Evolutionary conservation across 2,113 vertebrate genomes (phyloP).

Genomic region (Boulengeromyrus knoepffleri): DNA sequence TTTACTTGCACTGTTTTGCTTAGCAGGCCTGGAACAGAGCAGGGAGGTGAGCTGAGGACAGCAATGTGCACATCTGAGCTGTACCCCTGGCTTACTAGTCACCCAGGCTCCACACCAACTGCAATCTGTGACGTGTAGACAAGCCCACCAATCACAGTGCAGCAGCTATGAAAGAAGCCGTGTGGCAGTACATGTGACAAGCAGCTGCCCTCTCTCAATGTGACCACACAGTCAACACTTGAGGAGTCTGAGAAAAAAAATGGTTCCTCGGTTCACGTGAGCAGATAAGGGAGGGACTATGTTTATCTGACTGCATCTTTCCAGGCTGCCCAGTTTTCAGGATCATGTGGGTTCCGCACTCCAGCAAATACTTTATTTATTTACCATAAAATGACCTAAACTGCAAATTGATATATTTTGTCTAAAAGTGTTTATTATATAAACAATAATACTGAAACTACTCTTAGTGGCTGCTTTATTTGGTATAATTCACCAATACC

Average conservation of each 20-base stretch:
- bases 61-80: background rate
- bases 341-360: background rate
- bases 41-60: background rate
- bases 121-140: background rate
- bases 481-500: background rate
- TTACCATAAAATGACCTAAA: background rate
- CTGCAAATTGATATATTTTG: background rate
- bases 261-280: background rate
- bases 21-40: background rate
- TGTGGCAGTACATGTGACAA: conserved; percentile 28
- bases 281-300: background rate
- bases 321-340: background rate
- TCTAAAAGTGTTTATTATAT: background rate
- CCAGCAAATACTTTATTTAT: background rate
- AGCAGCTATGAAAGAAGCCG: background rate
- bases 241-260: background rate
- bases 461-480: background rate
- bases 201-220: background rate
- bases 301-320: background rate
- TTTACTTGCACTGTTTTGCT: conserved; percentile 1
- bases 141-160: conserved; percentile 17
- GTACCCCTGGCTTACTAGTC: background rate
- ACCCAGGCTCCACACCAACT: background rate
- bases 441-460: background rate
- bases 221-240: background rate